Evolutionary conservation across 2,113 vertebrate genomes (phyloP).

Genomic region (Misgurnus mizolepis): DNA sequence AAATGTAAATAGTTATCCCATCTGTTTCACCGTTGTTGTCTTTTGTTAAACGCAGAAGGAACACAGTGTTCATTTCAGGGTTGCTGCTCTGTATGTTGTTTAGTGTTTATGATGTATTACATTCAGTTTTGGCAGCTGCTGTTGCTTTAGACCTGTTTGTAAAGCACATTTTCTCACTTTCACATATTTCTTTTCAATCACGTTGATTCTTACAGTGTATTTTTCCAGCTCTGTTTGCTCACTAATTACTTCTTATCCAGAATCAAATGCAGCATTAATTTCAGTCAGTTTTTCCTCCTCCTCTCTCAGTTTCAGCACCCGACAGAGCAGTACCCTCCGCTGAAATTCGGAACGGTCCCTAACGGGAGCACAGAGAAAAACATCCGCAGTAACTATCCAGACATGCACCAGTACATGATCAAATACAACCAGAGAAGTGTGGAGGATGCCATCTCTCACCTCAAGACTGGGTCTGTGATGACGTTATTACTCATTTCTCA

Average conservation of each 20-base stretch:
- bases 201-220: not conserved
- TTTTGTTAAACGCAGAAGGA: constrained; percentile 15
- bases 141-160: constrained; percentile 4
- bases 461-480: constrained; percentile 84
- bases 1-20: constrained; percentile 22
- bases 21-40: constrained; percentile 15
- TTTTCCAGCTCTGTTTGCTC: constrained; percentile 16
- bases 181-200: not conserved
- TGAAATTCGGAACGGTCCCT: constrained; percentile 92
- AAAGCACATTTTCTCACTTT: not conserved
- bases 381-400: constrained; percentile 92
- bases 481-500: constrained; percentile 23
- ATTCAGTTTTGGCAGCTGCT: constrained; percentile 26
- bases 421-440: constrained; percentile 92
- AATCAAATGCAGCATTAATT: constrained; percentile 20
- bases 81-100: constrained; percentile 22
- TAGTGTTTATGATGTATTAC: constrained; percentile 23
- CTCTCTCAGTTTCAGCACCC: constrained; percentile 86
- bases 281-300: not conserved
- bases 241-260: constrained; percentile 11
- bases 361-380: constrained; percentile 95
- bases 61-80: constrained; percentile 7
- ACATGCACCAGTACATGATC: constrained; percentile 94
- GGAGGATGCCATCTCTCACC: constrained; percentile 88
- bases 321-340: constrained; percentile 89